phyloP scores from a whole-genome alignment of 2,797 vertebrate species.

The Gorsachius magnificus region DNA sequence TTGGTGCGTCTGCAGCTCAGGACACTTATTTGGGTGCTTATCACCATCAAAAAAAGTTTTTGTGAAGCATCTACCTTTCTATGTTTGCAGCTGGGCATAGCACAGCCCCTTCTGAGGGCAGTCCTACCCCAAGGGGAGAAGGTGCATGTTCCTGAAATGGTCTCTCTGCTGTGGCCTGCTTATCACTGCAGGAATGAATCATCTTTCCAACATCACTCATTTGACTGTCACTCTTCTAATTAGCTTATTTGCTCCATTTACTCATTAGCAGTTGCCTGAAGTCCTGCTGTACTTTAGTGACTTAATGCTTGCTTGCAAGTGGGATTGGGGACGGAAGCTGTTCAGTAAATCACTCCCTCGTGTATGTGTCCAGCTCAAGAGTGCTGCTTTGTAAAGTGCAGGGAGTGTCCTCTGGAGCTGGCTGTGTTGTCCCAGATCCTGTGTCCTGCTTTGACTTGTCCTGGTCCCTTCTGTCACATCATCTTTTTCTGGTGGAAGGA shows the following conservation, averaged over 20 bases:
- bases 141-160: background rate
- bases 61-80: background rate
- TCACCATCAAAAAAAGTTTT: background rate
- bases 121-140: background rate
- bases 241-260: conserved; percentile 79
- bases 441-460: background rate
- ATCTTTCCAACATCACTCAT: conserved; percentile 51
- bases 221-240: conserved; percentile 75
- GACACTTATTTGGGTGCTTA: background rate
- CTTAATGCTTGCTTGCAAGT: background rate
- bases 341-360: background rate
- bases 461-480: background rate
- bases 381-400: background rate
- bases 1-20: background rate
- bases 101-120: background rate
- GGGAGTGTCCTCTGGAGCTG: background rate
- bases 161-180: background rate
- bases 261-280: conserved; percentile 69
- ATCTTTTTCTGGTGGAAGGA: background rate
- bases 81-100: background rate
- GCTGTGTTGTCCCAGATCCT: background rate
- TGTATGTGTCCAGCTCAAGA: background rate
- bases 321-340: background rate
- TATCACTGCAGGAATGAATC: conserved; percentile 32
- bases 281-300: conserved; percentile 63